A percentile compares a stretch with the other conserved stretches of the same genome.
phyloP scores from a whole-genome alignment of 2,113 vertebrate species.

The Chaetura pelagica region DNA sequence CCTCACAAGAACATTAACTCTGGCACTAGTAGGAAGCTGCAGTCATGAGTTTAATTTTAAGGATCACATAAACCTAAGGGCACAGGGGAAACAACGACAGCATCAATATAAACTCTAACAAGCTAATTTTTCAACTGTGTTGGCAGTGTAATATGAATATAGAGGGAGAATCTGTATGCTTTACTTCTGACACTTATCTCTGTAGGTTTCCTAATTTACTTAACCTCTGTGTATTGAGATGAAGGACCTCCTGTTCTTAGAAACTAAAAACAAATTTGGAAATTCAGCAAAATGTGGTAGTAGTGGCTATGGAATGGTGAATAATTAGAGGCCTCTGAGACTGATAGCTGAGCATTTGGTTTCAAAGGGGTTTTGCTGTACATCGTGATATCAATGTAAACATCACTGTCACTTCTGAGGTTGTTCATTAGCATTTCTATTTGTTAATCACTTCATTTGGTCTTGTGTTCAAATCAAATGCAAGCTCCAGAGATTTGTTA shows the following conservation, averaged over 20 bases:
- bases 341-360: not conserved
- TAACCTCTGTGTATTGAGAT: not conserved
- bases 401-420: not conserved
- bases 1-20: not conserved
- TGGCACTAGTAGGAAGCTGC: not conserved
- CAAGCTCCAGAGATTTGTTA: not conserved
- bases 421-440: not conserved
- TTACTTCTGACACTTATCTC: not conserved
- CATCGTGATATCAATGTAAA: not conserved
- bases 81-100: not conserved
- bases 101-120: slow-evolving; percentile 8
- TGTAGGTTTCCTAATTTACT: not conserved
- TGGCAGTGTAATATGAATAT: not conserved
- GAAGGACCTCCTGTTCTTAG: not conserved
- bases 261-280: not conserved
- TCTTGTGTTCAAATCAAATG: not conserved
- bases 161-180: not conserved
- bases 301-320: not conserved
- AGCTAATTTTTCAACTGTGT: not conserved
- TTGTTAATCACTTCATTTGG: not conserved
- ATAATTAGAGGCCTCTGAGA: not conserved
- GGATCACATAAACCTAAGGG: not conserved
- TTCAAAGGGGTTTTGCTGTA: not conserved
- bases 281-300: not conserved
- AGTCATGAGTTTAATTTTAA: slow-evolving; percentile 33